These are phyloP conservation scores for Eulithis prunata DNA, from an alignment of 2,888 invertebrate genomes.

Conservation along the genomic window DNA sequence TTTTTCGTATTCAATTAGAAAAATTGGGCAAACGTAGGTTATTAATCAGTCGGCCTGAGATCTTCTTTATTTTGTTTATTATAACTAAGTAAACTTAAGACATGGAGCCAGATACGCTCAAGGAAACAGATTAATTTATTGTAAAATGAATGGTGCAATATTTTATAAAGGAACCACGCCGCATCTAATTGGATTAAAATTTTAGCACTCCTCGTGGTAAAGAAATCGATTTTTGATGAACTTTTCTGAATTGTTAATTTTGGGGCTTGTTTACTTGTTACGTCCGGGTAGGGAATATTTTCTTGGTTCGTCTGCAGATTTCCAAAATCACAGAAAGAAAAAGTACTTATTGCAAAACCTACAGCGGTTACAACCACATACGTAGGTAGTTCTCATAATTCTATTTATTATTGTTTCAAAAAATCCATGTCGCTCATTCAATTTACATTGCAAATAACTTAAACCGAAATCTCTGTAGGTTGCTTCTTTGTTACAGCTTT, in stretches of 20 bases:
- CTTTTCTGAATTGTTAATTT: slow-evolving; percentile 33
- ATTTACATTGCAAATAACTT: slow-evolving; percentile 12
- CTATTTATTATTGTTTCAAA: too few relatives aligned
- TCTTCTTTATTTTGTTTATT: slow-evolving; percentile 19
- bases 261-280: neutral
- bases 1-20: slow-evolving; percentile 5
- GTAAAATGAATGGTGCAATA: slow-evolving; percentile 70
- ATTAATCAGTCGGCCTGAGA: slow-evolving; percentile 10
- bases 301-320: neutral
- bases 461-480: slow-evolving; percentile 6
- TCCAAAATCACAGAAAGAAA: neutral
- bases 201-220: slow-evolving; percentile 65
- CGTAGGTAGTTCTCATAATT: too few relatives aligned
- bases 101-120: slow-evolving; percentile 10
- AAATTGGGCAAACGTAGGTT: neutral
- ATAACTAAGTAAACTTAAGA: slow-evolving; percentile 11
- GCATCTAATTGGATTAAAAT: slow-evolving; percentile 76
- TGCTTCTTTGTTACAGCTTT: slow-evolving; percentile 19
- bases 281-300: neutral
- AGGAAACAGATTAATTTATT: slow-evolving; percentile 61
- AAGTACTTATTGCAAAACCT: too few relatives aligned
- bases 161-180: slow-evolving; percentile 61
- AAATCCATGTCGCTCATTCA: neutral
- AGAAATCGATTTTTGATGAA: slow-evolving; percentile 66
- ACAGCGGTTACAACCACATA: too few relatives aligned